Percentiles rank a stretch among this genome's conserved stretches.
Conservation (phyloP, 2,888 invertebrate genomes). For the Saturnia japonica region DNA sequence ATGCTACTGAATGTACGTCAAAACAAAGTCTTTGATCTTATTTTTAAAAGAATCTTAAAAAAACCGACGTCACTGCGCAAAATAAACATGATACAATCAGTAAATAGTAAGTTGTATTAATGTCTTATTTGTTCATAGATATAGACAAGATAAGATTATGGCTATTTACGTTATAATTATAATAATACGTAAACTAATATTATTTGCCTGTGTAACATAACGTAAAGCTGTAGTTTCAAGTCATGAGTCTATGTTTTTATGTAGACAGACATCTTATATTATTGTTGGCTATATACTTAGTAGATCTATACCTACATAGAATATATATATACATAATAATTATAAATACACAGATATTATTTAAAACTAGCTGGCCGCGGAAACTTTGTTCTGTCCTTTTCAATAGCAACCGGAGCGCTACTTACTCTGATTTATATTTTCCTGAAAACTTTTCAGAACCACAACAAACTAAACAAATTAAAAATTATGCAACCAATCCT, state of each 20-base stretch:
- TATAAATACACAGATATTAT: too few species aligned
- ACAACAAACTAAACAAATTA: too few species aligned
- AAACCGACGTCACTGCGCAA: conserved; percentile 18
- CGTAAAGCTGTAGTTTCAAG: conserved; percentile 9
- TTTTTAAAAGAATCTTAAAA: conserved; percentile 21
- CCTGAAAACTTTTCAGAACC: too few species aligned
- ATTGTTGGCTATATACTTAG: neutral
- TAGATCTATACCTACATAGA: neutral
- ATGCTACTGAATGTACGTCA: conserved; percentile 3
- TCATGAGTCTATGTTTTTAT: neutral
- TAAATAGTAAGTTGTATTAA: conserved; percentile 17
- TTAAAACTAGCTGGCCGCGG: too few species aligned
- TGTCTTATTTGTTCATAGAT: conserved; percentile 25
- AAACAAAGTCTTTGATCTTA: conserved; percentile 14
- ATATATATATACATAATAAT: too few species aligned
- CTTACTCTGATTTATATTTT: too few species aligned
- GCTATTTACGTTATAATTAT: conserved; percentile 24
- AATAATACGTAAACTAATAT: conserved; percentile 18
- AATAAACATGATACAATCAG: conserved; percentile 17
- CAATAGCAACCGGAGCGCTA: too few species aligned
- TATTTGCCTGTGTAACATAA: conserved; percentile 19
- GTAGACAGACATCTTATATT: neutral
- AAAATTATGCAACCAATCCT: too few species aligned
- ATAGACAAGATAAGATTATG: conserved; percentile 27
- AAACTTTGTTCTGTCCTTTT: too few species aligned